Percentiles rank a stretch among this genome's conserved stretches.
phyloP scores from a whole-genome alignment of 2,888 invertebrate species.

The Calameuta pallipes region DNA sequence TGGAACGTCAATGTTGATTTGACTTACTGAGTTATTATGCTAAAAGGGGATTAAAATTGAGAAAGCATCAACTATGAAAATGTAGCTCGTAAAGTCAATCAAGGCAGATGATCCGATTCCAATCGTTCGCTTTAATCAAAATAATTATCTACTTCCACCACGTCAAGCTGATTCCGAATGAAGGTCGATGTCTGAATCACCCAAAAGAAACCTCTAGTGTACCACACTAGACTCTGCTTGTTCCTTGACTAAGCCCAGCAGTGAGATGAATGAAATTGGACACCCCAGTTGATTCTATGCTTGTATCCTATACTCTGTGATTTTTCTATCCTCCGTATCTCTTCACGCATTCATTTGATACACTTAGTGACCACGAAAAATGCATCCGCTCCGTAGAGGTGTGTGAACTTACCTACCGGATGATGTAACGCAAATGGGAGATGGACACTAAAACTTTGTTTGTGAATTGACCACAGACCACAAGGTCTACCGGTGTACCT shows the following conservation, averaged over 20 bases:
- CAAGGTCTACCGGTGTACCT: background rate
- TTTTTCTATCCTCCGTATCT: background rate
- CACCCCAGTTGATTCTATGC: background rate
- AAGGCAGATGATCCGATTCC: background rate
- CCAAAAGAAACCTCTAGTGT: background rate
- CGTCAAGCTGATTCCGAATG: background rate
- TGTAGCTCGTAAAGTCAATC: background rate
- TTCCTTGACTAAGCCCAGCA: background rate
- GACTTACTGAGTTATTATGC: background rate
- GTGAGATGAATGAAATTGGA: conserved; percentile 4
- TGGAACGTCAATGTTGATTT: background rate
- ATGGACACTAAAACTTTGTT: conserved; percentile 4
- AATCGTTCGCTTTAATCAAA: background rate
- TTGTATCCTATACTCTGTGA: background rate
- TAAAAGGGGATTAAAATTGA: background rate
- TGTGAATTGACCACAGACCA: conserved; percentile 22
- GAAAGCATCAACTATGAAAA: background rate
- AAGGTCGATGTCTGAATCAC: background rate
- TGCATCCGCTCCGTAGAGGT: conserved; percentile 10
- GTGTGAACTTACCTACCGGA: conserved; percentile 17
- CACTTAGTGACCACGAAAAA: conserved; percentile 8
- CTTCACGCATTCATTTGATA: conserved; percentile 5
- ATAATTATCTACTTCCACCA: background rate
- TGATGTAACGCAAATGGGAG: conserved; percentile 17
- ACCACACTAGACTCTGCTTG: background rate